Conservation (phyloP, 2,113 vertebrate species). For the Athene noctua region DNA sequence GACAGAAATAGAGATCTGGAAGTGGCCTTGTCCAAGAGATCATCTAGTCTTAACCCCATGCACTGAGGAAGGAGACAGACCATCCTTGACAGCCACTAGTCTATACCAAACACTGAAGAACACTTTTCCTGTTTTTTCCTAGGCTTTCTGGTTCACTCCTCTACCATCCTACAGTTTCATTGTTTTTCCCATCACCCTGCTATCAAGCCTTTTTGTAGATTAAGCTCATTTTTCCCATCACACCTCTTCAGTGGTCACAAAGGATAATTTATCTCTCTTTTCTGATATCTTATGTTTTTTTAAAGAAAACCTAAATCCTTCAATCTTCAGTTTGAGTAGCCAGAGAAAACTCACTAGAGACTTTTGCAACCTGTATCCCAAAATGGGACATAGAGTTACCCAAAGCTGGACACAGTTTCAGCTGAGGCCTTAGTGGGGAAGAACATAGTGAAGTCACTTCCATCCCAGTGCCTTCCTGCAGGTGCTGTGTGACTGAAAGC, state of each 20-base stretch:
- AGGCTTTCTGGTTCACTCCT: background rate
- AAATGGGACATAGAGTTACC: background rate
- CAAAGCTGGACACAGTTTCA: background rate
- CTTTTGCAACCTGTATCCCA: background rate
- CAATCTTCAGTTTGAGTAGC: background rate
- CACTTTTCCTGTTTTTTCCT: rapidly evolving
- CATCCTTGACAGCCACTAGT: background rate
- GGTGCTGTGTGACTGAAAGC: background rate
- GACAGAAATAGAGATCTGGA: background rate
- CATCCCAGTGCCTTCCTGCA: background rate
- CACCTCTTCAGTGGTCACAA: background rate
- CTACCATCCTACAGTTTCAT: background rate
- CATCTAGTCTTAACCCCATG: background rate
- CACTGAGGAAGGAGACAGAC: background rate
- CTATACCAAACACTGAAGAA: background rate
- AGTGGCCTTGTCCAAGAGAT: background rate
- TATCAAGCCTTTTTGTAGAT: background rate
- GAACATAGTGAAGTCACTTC: background rate
- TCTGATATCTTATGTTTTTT: background rate
- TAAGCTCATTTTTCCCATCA: background rate
- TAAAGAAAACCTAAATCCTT: background rate
- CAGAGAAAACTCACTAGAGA: background rate
- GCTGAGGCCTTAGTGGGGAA: background rate
- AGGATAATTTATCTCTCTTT: background rate
- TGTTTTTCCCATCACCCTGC: background rate